Percentiles rank a stretch among this genome's conserved stretches.
phyloP scores from a whole-genome alignment of 2,888 invertebrate genomes.

The Yponomeuta cagnagella region DNA sequence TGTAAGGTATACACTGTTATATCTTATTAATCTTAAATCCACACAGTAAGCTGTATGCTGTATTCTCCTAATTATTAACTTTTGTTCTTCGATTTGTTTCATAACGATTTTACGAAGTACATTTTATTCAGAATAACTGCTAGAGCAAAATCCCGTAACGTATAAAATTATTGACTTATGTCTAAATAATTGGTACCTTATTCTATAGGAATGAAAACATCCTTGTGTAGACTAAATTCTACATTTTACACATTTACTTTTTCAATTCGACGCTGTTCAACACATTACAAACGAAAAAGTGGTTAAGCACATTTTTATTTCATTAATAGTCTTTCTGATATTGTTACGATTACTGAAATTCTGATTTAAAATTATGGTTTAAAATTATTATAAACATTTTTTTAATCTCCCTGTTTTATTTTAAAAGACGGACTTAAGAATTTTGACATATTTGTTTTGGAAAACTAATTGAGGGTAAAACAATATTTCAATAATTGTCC shows the following conservation, averaged over 20 bases:
- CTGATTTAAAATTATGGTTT: neutral
- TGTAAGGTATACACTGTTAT: too few relatives aligned
- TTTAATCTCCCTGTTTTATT: neutral
- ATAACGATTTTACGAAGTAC: neutral
- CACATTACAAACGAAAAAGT: too few relatives aligned
- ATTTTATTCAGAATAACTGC: neutral
- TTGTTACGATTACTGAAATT: neutral
- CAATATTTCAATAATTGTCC: too few relatives aligned
- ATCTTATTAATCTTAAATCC: too few relatives aligned
- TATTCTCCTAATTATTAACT: too few relatives aligned
- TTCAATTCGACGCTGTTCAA: neutral
- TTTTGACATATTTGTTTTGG: too few relatives aligned
- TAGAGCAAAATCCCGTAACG: too few relatives aligned
- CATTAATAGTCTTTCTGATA: neutral
- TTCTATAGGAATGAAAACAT: constrained; percentile 23
- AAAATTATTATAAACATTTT: constrained; percentile 11
- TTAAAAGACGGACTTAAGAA: neutral
- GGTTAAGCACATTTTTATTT: neutral
- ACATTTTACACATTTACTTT: neutral
- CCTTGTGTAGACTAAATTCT: constrained; percentile 7
- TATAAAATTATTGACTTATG: too few relatives aligned
- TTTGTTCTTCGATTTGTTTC: too few relatives aligned
- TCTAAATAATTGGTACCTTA: constrained; percentile 17
- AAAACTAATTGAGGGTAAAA: too few relatives aligned
- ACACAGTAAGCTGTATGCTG: too few relatives aligned